Percentiles rank a stretch among this genome's conserved stretches.
These are phyloP conservation scores for Calliphora vicina DNA, from an alignment of 1,140 invertebrate genomes.

Conservation along the genomic window DNA sequence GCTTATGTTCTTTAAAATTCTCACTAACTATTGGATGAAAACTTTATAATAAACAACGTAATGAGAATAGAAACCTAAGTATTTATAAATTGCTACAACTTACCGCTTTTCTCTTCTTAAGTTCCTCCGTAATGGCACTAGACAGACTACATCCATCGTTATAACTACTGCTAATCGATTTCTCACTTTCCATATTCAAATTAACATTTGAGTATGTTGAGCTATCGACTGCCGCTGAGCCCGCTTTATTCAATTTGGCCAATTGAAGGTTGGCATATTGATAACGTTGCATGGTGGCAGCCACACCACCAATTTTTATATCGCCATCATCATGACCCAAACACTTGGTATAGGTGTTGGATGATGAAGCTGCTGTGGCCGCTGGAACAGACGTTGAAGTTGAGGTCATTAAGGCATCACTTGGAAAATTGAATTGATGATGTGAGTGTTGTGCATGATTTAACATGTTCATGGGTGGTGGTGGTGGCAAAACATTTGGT, in stretches of 20 bases:
- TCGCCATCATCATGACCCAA: neutral
- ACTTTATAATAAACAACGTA: too few relatives aligned
- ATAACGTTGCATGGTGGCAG: constrained; percentile 18
- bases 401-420: too few relatives aligned
- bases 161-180: neutral
- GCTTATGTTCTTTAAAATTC: too few relatives aligned
- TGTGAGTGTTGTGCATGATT: neutral
- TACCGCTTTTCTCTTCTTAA: constrained; percentile 69
- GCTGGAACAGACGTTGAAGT: neutral
- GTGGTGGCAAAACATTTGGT: neutral
- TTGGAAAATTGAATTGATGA: neutral
- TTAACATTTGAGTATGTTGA: neutral
- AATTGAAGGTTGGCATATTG: constrained; percentile 22
- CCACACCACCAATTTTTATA: neutral
- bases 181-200: constrained; percentile 6
- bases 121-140: constrained; percentile 69
- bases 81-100: constrained; percentile 28
- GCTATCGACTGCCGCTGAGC: neutral
- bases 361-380: neutral
- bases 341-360: neutral
- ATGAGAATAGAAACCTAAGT: too few relatives aligned
- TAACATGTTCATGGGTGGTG: constrained; percentile 26
- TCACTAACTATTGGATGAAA: too few relatives aligned
- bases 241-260: constrained; percentile 7
- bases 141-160: constrained; percentile 51